Evolutionary conservation across 1,140 invertebrate genomes (phyloP), one percentile per base, ranked within the genome.

Genomic region (fruit fly (Drosophila melanogaster)): DNA sequence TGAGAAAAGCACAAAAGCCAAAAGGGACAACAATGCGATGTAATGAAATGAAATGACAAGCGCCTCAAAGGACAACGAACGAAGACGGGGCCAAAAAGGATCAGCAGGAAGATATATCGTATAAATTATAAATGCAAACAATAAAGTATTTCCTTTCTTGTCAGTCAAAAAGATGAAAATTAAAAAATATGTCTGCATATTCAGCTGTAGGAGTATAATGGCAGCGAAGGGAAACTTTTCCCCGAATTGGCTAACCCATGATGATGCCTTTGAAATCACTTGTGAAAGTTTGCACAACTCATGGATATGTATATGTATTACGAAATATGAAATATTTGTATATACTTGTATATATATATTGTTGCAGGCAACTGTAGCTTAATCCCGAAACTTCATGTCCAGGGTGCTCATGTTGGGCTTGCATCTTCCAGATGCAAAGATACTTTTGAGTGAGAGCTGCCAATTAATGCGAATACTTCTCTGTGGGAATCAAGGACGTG

Each of bases 1-100:
- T 77, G 83, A 81, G 56, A 78, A 75, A 86, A 78, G 64, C 67
- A 77, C 66, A 81, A 85, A 81, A 75, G 77, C 77, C 70, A 79
- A 81, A 75, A 78, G 75, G 83, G 65, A 86, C 70, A 87, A 87
- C 78, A 87, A 74, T 62, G 58, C 72, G 40, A 75, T 53, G 71
- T 74, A 75, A 85, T 81, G 81, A 85, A 86, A 85, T 74, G 75
- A 64, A 75, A 81, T 87, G 81, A 86, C 81, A 81, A 76, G 57
- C 69, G 77, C 67, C 64, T 55, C 67, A 81, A 75, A 69, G 47
- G 61, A 69, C 49, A 15, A 12, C 30, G 49, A 64, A 15, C 26
- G 49, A 46, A 44, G 44, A 60, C 38, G 33, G 15, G 41, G 41
- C 26, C 14, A 35, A 19, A 41, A 26, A 50, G 53, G 60, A 65